These are phyloP conservation scores for Cercopithecus neglectus DNA, from an alignment of 2,797 vertebrate species.

Conservation along the genomic window DNA sequence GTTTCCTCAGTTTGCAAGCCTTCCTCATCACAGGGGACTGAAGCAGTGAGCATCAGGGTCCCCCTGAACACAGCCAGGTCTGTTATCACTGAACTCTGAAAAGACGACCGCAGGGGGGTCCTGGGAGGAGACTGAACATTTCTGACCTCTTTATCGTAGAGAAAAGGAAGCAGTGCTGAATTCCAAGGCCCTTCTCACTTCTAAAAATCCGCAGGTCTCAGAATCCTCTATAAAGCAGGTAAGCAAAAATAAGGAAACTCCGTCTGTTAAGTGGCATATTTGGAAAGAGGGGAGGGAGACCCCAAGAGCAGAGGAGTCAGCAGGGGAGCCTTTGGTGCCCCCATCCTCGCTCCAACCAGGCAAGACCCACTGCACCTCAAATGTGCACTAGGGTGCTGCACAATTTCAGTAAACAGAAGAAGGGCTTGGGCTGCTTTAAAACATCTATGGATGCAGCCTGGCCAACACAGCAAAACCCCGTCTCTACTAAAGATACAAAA, in stretches of 20 bases:
- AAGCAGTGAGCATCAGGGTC: neutral
- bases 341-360: neutral
- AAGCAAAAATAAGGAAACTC: neutral
- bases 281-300: neutral
- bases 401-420: neutral
- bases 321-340: neutral
- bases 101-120: neutral
- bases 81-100: neutral
- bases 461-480: neutral
- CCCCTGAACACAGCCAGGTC: neutral
- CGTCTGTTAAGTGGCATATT: accelerated
- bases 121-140: neutral
- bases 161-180: neutral
- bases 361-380: accelerated
- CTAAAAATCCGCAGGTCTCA: neutral
- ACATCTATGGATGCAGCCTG: neutral
- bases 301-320: neutral
- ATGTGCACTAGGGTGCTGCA: no score
- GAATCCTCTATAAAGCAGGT: neutral
- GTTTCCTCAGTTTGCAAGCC: neutral
- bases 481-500: neutral
- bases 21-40: neutral
- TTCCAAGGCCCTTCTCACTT: neutral
- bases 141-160: neutral
- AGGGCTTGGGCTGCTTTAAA: neutral